Evolutionary conservation across 2,797 vertebrate species (phyloP).

Genomic region (Halcyon chelicuti): DNA sequence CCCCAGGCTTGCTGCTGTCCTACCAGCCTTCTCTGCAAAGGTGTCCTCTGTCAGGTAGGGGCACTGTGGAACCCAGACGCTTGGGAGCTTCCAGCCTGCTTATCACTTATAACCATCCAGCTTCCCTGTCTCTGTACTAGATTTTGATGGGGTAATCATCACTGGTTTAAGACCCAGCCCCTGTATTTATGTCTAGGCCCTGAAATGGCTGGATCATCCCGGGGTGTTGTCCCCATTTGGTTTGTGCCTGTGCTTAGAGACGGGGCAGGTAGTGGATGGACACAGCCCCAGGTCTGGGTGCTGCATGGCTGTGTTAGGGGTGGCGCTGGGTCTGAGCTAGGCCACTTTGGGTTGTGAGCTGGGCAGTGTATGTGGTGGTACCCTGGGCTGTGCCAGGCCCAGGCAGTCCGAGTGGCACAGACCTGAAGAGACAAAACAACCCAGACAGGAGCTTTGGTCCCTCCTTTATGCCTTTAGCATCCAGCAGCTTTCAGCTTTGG

Average conservation of each 20-base stretch:
- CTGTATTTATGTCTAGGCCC: not conserved
- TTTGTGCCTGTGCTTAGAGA: not conserved
- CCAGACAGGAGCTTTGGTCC: not conserved
- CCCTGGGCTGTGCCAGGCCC: not conserved
- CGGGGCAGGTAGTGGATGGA: rapidly evolving
- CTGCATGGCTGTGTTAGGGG: not conserved
- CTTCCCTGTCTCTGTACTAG: not conserved
- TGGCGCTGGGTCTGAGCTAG: not conserved
- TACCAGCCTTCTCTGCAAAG: no score
- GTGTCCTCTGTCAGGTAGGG: not conserved
- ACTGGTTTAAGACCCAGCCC: not conserved
- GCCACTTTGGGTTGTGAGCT: not conserved
- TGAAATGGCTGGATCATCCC: rapidly evolving
- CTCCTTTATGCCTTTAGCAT: not conserved
- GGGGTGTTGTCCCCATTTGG: not conserved
- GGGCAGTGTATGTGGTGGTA: not conserved
- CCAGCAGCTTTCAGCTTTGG: not conserved
- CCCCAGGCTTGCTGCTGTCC: not conserved
- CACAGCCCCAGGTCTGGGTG: not conserved
- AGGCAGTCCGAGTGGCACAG: not conserved
- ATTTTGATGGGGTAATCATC: not conserved
- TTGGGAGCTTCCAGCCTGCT: not conserved
- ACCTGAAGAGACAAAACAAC: not conserved
- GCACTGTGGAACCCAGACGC: rapidly evolving
- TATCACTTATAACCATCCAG: no score